Evolutionary conservation across 2,888 invertebrate genomes (phyloP).

Genomic region (Galeruca laticollis): DNA sequence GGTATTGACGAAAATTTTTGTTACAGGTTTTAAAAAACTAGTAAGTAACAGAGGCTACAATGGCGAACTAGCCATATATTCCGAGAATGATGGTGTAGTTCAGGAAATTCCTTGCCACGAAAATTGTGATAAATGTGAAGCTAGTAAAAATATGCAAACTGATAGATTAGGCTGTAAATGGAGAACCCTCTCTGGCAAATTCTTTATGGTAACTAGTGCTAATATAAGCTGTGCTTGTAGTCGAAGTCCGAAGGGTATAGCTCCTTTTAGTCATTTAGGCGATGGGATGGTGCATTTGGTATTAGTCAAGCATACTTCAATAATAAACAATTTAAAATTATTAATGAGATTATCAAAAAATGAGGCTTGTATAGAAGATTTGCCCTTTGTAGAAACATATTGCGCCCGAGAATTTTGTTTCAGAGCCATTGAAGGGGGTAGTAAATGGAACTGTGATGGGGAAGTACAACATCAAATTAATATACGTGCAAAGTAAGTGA

Average conservation of each 20-base stretch:
- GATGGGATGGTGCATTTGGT: conserved; percentile 85
- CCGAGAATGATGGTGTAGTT: conserved; percentile 65
- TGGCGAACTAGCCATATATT: conserved; percentile 72
- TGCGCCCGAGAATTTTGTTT: conserved; percentile 80
- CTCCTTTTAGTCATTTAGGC: conserved; percentile 82
- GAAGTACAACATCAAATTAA: conserved; percentile 77
- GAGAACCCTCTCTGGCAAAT: conserved; percentile 77
- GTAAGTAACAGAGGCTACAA: conserved; percentile 74
- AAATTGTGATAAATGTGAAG: conserved; percentile 67
- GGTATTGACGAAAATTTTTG: no score
- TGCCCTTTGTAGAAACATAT: conserved; percentile 81
- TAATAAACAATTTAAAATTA: conserved; percentile 78
- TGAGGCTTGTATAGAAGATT: conserved; percentile 76
- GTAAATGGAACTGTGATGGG: conserved; percentile 88
- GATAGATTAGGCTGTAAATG: conserved; percentile 62
- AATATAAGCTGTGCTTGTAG: conserved; percentile 83
- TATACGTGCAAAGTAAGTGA: conserved; percentile 73
- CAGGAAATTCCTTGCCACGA: conserved; percentile 67
- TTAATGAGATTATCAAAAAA: conserved; percentile 74
- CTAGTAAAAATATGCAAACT: conserved; percentile 46
- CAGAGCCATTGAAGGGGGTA: conserved; percentile 68
- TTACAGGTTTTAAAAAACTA: conserved; percentile 73
- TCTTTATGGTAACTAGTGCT: conserved; percentile 82
- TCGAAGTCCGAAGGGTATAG: conserved; percentile 81
- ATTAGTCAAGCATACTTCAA: conserved; percentile 78